phyloP scores from a whole-genome alignment of 1,140 invertebrate species.

The Hormaphis cornu region DNA sequence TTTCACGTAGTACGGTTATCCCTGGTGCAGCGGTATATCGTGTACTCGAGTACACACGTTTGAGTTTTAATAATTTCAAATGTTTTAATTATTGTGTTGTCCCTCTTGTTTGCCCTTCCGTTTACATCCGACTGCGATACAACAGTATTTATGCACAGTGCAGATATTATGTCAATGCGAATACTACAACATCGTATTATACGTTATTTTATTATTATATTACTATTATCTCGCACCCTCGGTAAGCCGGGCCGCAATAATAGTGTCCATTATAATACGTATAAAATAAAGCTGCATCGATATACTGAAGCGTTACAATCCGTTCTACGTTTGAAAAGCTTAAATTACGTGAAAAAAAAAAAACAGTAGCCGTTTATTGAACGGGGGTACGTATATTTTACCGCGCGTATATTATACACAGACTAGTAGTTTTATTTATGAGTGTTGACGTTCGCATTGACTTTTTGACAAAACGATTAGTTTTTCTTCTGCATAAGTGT shows the following conservation, averaged over 20 bases:
- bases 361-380: no score
- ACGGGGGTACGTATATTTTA: no score
- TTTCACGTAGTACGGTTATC: slow-evolving; percentile 3
- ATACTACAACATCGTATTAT: not conserved
- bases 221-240: not conserved
- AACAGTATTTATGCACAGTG: no score
- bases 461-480: no score
- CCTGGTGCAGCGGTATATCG: not conserved
- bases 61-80: not conserved
- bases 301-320: no score
- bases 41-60: not conserved
- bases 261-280: not conserved
- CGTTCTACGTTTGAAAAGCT: no score
- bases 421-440: no score
- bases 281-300: no score
- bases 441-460: no score
- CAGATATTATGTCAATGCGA: not conserved
- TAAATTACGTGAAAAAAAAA: no score
- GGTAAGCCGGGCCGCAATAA: not conserved
- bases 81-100: not conserved
- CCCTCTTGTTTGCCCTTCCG: not conserved
- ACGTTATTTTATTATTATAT: not conserved
- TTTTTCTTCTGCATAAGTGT: no score
- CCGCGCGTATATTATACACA: no score
- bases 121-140: not conserved